Base-by-base conservation (phyloP, 2,797 vertebrate species). In the Alouatta caraya region DNA sequence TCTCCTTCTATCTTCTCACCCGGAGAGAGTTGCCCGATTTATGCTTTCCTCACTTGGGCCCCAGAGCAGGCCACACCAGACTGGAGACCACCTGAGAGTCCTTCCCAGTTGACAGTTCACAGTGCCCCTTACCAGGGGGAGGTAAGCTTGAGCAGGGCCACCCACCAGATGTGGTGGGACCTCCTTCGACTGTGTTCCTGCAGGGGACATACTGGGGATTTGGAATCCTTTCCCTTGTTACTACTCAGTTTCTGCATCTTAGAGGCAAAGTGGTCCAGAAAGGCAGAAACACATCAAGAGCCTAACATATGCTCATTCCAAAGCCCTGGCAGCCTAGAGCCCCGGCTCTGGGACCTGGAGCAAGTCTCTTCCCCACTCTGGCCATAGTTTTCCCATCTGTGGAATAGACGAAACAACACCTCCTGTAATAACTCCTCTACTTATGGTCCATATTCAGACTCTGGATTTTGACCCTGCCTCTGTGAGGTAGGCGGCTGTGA, bases 141-240 rank as follows among this genome's bases (percentile, higher is more conserved):
- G 79, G 50, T 52, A 55, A 94, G 42, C n/a, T 57, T 2, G 0
- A 37, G 22, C 55, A 64, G 64, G 48, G 76, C 59, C 83, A 73
- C 78, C 46, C 57, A 70, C 46, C 0, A 1, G 64, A 73, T 55
- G 26, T 37, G 3, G 22, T 70, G 26, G 67, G 75, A 85, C 8
- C 82, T 44, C 28, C 24, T 26, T 52, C 30, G 42, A 26, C n/a
- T 55, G 8, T n/a, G 44, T 30, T 44, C 55, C 57, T 92, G 73
- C 48, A 24, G 30, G 5, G 1, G 72, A 79, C 78, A 80, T 0
- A 0, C 67, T 46, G 39, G 48, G 79, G 59, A 67, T 24, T 28
- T 79, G 33, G n/a, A 96, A 46, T 94, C 79, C 61, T 92, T 89
- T 84, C 72, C 79, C 86, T 93, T 39, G 33, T 83, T 55, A 55